These are phyloP conservation scores for Apolygus lucorum DNA, from an alignment of 1,140 invertebrate species.

Conservation along the genomic window DNA sequence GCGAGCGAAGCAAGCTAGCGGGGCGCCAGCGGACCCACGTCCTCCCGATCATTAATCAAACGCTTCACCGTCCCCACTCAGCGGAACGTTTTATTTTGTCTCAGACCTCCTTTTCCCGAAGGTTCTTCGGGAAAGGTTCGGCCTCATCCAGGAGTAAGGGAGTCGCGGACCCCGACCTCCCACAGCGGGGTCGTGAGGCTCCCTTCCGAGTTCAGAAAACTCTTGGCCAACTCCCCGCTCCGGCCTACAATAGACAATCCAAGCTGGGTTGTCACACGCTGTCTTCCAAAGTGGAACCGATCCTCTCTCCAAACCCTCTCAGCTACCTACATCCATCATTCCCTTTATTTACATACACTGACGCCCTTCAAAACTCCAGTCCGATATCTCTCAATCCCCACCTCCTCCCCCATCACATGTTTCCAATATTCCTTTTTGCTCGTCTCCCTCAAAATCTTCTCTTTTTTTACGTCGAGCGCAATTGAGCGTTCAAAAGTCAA, in stretches of 20 bases:
- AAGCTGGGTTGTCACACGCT: not conserved
- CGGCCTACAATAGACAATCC: not conserved
- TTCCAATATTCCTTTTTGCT: too few relatives aligned
- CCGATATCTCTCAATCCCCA: too few relatives aligned
- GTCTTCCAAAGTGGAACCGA: not conserved
- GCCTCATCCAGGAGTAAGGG: not conserved
- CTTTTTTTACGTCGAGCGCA: too few relatives aligned
- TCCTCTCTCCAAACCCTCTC: not conserved
- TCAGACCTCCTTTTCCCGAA: not conserved
- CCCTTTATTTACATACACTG: not conserved
- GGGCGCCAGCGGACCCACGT: too few relatives aligned
- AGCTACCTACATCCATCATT: slow-evolving; percentile 9
- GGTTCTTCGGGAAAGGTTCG: not conserved
- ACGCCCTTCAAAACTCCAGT: not conserved
- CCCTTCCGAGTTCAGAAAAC: not conserved
- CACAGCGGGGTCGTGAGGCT: slow-evolving; percentile 1
- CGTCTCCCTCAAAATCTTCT: too few relatives aligned
- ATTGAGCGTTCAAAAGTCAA: too few relatives aligned
- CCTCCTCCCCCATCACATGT: too few relatives aligned
- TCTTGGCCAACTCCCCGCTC: not conserved
- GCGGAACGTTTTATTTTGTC: not conserved
- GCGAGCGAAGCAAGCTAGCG: too few relatives aligned
- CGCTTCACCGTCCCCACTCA: too few relatives aligned
- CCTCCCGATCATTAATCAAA: too few relatives aligned
- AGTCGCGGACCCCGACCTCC: not conserved